Conservation (phyloP, 2,888 invertebrate genomes). For the Pachliopta kotzebuea region DNA sequence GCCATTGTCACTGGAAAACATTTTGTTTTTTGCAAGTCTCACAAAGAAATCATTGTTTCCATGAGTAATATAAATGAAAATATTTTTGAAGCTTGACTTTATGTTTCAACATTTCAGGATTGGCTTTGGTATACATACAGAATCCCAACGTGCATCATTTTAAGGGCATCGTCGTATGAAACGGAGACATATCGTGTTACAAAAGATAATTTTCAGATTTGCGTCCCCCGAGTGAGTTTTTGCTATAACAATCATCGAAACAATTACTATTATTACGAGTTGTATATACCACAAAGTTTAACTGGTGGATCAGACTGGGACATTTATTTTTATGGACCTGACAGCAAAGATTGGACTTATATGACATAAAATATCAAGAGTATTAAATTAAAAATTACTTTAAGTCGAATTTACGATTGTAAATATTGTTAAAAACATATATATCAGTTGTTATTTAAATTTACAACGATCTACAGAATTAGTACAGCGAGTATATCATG, state of each 20-base stretch:
- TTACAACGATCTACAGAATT: no score
- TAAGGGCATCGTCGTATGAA: slow-evolving; percentile 44
- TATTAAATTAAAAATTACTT: not conserved
- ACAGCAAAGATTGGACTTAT: slow-evolving; percentile 35
- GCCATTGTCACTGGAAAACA: no score
- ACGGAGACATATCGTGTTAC: slow-evolving; percentile 47
- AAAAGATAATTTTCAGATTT: slow-evolving; percentile 53
- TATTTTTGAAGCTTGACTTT: no score
- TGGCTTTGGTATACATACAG: slow-evolving; percentile 47
- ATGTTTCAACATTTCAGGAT: slow-evolving; percentile 44
- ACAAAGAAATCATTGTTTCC: no score
- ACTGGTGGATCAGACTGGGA: slow-evolving; percentile 48
- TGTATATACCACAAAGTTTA: slow-evolving; percentile 48
- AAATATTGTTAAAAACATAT: no score
- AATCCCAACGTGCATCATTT: slow-evolving; percentile 56
- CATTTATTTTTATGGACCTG: slow-evolving; percentile 50
- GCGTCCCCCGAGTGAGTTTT: slow-evolving; percentile 53
- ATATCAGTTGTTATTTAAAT: no score
- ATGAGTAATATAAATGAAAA: no score
- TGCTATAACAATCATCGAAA: slow-evolving; percentile 44
- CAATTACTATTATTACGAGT: slow-evolving; percentile 55
- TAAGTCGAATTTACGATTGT: not conserved
- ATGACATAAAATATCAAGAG: not conserved
- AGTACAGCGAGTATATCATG: no score
- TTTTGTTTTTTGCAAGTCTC: no score